Base-by-base conservation (phyloP, 2,113 vertebrate genomes). In the Syngnathus typhle region DNA sequence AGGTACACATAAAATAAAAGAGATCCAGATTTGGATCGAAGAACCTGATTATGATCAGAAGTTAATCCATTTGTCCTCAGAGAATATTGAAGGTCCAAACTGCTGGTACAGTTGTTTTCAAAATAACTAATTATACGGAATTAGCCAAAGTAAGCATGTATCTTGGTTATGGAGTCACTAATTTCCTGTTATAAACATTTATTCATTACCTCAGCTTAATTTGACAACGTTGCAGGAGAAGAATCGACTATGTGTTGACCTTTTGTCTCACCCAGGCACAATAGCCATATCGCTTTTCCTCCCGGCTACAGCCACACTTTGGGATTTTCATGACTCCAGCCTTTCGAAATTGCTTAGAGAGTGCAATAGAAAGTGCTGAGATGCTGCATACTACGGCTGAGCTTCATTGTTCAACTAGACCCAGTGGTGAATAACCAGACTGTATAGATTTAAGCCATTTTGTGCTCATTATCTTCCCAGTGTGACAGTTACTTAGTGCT, bases 341-440 rank as follows among this genome's bases (percentile, higher is more conserved):
- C 60, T 69, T 39, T 67, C 9, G 21, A 62, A 87, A 84, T 38
- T 80, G 77, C 77, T 81, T 82, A 82, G 69, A 61, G 71, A 39
- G 23, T 5, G 5, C 1, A 51, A 64, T 60, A 74, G 67, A 79
- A 81, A 77, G 69, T 84, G 71, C 79, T 76, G 81, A 80, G 55
- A 58, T 63, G 74, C 60, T 62, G 65, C 65, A 72, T 64, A 58
- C 39, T 68, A 36, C 61, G 56, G 47, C 44, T 58, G 65, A 77
- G 64, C 65, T 63, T 49, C 49, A 39, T 64, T 69, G 67, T 73
- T 73, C 51, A 73, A 75, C 61, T 73, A 39, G 54, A 61, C 77
- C 72, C 60, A 65, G 72, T 41, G 23, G 68, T 75, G 82, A 58
- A 71, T 70, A 73, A 75, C 65, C 68, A 87, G 75, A 71, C 64